Conservation (phyloP, 2,797 vertebrate genomes). For the Platalea minor region DNA sequence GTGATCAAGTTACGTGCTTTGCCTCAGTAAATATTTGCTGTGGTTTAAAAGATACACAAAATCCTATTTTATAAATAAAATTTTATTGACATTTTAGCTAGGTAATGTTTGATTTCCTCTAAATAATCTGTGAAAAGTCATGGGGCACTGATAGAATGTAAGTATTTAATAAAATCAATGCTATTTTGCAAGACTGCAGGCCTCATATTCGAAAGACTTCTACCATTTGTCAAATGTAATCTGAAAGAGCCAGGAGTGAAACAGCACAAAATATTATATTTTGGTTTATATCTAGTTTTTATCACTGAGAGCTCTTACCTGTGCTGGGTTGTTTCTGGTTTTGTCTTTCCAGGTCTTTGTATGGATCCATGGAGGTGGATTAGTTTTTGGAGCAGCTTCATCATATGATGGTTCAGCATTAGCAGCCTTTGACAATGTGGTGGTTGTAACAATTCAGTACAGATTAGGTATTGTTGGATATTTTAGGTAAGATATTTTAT, state of each 20-base stretch:
- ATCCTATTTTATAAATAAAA: not conserved
- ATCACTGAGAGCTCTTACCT: not conserved
- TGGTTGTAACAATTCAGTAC: conserved; percentile 84
- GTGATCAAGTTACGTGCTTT: not conserved
- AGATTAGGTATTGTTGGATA: conserved; percentile 83
- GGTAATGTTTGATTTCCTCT: not conserved
- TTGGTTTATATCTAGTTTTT: not conserved
- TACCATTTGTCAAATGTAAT: not conserved
- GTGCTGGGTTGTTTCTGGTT: not conserved
- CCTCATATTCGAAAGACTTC: not conserved
- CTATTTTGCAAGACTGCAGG: not conserved
- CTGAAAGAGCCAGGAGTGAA: not conserved
- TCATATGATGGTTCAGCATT: conserved; percentile 80
- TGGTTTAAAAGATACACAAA: not conserved
- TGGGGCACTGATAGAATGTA: not conserved
- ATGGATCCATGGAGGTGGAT: conserved; percentile 86
- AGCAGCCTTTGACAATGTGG: conserved; percentile 80
- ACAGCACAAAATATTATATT: not conserved
- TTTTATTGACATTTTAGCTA: not conserved
- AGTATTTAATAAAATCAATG: not conserved
- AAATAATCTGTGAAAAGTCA: not conserved
- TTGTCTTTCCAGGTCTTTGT: conserved; percentile 79
- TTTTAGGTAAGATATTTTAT: conserved; percentile 74
- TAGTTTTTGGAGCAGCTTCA: conserved; percentile 76
- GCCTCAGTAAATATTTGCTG: not conserved